Conservation (phyloP, 2,797 vertebrate genomes). For the Cynopterus sphinx region DNA sequence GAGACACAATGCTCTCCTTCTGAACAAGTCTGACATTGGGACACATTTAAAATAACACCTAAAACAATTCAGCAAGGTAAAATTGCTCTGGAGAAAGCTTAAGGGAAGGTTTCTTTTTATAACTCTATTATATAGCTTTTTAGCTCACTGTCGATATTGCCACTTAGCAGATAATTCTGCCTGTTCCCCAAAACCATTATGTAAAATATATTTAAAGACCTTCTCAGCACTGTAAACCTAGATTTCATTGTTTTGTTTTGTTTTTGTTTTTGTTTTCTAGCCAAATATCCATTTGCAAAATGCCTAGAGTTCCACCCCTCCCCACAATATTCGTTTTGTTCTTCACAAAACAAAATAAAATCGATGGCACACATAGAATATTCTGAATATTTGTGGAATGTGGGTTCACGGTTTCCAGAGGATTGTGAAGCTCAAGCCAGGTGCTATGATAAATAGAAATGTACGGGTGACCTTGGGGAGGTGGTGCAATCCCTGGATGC, state of each 20-base stretch:
- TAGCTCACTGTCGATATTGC: neutral
- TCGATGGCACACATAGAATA: neutral
- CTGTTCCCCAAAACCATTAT: constrained; percentile 8
- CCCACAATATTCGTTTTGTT: neutral
- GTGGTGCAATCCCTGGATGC: neutral
- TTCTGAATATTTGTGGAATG: neutral
- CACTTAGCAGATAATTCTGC: constrained; percentile 20
- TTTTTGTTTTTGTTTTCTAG: neutral
- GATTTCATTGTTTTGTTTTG: neutral
- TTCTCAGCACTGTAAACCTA: neutral
- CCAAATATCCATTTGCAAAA: constrained; percentile 36
- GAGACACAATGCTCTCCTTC: constrained; percentile 27
- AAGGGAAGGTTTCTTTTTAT: constrained; percentile 3
- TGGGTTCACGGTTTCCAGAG: neutral
- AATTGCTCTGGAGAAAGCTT: neutral
- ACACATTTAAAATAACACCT: constrained; percentile 40
- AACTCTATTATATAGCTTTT: constrained; percentile 31
- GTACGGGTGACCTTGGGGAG: neutral
- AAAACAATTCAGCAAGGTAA: constrained; percentile 41
- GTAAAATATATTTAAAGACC: constrained; percentile 37
- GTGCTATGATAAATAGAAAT: neutral
- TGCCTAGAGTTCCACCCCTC: neutral
- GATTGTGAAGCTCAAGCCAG: neutral
- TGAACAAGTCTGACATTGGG: constrained; percentile 53
- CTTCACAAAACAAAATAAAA: constrained; percentile 10